A percentile compares a stretch with the other conserved stretches of the same genome.
phyloP scores from a whole-genome alignment of 2,113 vertebrate species.

The Fulica atra region DNA sequence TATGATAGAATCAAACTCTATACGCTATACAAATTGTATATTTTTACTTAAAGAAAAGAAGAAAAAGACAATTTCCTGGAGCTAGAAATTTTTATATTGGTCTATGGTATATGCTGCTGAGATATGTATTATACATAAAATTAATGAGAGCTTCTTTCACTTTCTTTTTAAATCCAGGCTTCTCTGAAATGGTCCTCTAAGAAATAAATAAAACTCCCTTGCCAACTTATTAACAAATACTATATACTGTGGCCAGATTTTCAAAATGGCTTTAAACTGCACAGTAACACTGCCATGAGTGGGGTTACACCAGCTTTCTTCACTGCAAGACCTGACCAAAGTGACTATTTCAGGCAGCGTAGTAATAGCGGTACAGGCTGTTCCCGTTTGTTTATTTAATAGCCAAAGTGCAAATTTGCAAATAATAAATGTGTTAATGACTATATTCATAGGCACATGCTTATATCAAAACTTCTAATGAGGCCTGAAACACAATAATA shows the following conservation, averaged over 20 bases:
- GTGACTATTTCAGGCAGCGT: slow-evolving; percentile 13
- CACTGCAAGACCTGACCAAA: background rate
- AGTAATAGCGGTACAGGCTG: slow-evolving; percentile 1
- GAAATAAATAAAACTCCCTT: background rate
- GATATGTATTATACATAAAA: background rate
- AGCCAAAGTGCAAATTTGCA: slow-evolving; percentile 16
- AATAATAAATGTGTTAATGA: slow-evolving; percentile 40
- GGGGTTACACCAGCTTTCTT: background rate
- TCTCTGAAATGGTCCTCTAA: background rate
- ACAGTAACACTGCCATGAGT: background rate
- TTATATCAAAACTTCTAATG: background rate
- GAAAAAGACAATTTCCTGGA: background rate
- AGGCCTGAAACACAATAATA: background rate
- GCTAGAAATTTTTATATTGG: background rate
- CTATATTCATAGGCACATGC: background rate
- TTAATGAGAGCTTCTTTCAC: background rate
- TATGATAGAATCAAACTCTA: background rate
- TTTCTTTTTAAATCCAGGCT: background rate
- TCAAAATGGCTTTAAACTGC: background rate
- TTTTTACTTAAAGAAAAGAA: background rate
- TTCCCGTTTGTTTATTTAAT: slow-evolving; percentile 23
- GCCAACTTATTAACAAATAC: background rate
- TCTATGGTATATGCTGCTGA: background rate
- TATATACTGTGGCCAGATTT: background rate
- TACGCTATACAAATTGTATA: background rate